Evolutionary conservation across 2,113 vertebrate genomes (phyloP).

Genomic region (Notothenia rossii): DNA sequence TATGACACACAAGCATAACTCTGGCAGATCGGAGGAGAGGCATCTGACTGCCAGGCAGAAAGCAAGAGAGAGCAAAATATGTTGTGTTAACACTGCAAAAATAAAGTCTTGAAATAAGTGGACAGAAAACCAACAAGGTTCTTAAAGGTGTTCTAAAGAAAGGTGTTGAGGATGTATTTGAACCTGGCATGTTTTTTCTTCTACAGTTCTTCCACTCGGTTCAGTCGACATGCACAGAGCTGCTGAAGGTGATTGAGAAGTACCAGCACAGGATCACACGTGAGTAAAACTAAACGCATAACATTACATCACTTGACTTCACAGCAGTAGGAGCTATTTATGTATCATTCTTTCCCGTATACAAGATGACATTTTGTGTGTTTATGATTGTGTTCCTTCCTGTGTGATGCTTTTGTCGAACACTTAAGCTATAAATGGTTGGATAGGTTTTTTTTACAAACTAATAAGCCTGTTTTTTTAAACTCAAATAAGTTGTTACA

Average conservation of each 20-base stretch:
- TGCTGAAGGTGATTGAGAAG: constrained; percentile 89
- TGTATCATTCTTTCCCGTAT: too few relatives aligned
- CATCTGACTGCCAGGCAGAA: neutral
- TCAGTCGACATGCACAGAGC: constrained; percentile 86
- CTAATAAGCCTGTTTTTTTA: too few relatives aligned
- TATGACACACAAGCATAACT: neutral
- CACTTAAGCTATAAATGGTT: too few relatives aligned
- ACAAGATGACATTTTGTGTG: too few relatives aligned
- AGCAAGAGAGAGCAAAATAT: neutral
- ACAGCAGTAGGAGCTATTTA: neutral
- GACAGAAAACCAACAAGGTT: neutral
- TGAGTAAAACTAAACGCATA: constrained; percentile 64
- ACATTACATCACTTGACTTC: neutral
- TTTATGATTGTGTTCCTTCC: too few relatives aligned
- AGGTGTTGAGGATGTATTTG: neutral
- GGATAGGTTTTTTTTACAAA: too few relatives aligned
- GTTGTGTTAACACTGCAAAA: neutral
- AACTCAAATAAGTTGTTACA: too few relatives aligned
- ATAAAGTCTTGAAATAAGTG: neutral
- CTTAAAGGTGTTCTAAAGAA: neutral
- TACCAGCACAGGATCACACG: constrained; percentile 87
- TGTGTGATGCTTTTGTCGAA: too few relatives aligned
- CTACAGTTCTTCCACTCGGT: constrained; percentile 88
- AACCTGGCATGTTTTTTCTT: constrained; percentile 21
- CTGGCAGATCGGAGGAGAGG: constrained; percentile 11